Conservation (phyloP, 2,113 vertebrate genomes). For the Seriola rivoliana region DNA sequence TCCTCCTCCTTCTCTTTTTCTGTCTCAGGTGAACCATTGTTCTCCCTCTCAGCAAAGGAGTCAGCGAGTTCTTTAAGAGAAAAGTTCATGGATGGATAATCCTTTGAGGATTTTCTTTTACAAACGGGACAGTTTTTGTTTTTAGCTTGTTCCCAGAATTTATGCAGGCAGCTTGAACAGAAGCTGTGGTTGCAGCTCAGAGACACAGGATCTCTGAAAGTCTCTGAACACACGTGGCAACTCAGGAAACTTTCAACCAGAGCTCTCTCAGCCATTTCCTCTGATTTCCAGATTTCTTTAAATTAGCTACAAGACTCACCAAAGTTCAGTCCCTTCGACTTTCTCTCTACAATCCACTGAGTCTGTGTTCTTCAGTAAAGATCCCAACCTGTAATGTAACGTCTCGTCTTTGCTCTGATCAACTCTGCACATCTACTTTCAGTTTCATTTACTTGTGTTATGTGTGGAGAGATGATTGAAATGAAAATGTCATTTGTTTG, state of each 20-base stretch:
- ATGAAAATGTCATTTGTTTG: neutral
- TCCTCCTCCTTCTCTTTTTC: neutral
- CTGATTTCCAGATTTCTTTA: too few relatives aligned
- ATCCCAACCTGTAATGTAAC: neutral
- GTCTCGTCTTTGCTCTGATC: neutral
- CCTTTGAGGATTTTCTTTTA: too few relatives aligned
- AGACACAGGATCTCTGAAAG: too few relatives aligned
- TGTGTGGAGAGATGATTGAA: too few relatives aligned
- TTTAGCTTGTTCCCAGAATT: too few relatives aligned
- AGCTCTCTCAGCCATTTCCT: conserved; percentile 23
- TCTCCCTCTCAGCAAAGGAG: conserved; percentile 8
- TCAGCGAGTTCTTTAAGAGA: conserved; percentile 9
- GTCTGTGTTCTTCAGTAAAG: neutral
- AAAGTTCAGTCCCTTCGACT: neutral
- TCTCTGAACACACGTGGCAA: too few relatives aligned
- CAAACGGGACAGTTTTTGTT: too few relatives aligned
- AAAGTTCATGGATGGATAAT: too few relatives aligned
- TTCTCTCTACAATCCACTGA: too few relatives aligned
- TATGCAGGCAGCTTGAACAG: too few relatives aligned
- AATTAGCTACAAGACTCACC: conserved; percentile 2
- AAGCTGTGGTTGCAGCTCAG: too few relatives aligned
- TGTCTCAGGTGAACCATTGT: neutral
- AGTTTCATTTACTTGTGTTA: neutral
- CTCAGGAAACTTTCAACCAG: conserved; percentile 29
- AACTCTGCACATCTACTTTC: neutral